Conservation (phyloP, 2,797 vertebrate genomes). For the Acomys russatus region DNA sequence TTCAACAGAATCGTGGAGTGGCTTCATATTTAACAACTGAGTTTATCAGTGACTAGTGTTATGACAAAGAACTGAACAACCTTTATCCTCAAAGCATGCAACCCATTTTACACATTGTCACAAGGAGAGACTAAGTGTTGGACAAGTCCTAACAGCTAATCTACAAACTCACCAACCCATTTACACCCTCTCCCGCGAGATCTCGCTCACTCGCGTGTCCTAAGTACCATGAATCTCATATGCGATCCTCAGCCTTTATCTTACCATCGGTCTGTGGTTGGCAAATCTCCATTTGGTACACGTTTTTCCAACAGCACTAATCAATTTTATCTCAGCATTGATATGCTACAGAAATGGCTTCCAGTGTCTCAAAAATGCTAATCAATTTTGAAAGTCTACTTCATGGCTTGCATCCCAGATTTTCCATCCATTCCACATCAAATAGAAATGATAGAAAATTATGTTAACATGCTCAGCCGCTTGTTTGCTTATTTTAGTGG, state of each 20-base stretch:
- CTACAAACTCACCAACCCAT: constrained; percentile 74
- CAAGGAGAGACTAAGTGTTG: constrained; percentile 75
- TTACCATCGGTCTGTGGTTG: constrained; percentile 26
- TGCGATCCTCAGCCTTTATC: neutral
- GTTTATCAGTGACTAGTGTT: constrained; percentile 81
- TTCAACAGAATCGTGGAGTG: constrained; percentile 61
- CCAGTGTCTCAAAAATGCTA: constrained; percentile 87
- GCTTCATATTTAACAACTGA: constrained; percentile 69
- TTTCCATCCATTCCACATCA: constrained; percentile 88
- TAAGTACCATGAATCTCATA: neutral
- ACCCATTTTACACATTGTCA: constrained; percentile 83
- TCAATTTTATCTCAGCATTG: constrained; percentile 82
- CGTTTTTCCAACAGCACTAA: constrained; percentile 68
- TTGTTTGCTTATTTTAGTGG: constrained; percentile 88
- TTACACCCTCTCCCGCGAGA: constrained; percentile 57
- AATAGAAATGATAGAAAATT: constrained; percentile 88
- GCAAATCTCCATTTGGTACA: constrained; percentile 72
- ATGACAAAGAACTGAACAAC: constrained; percentile 77
- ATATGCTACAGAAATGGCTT: constrained; percentile 77
- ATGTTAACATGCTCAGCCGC: constrained; percentile 87
- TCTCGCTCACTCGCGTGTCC: constrained; percentile 21
- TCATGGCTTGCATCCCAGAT: constrained; percentile 88
- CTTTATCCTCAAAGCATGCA: constrained; percentile 73
- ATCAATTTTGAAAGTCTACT: constrained; percentile 88
- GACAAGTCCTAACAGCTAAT: constrained; percentile 80